phyloP scores from a whole-genome alignment of 2,113 vertebrate species.

The Vanacampus margaritifer region DNA sequence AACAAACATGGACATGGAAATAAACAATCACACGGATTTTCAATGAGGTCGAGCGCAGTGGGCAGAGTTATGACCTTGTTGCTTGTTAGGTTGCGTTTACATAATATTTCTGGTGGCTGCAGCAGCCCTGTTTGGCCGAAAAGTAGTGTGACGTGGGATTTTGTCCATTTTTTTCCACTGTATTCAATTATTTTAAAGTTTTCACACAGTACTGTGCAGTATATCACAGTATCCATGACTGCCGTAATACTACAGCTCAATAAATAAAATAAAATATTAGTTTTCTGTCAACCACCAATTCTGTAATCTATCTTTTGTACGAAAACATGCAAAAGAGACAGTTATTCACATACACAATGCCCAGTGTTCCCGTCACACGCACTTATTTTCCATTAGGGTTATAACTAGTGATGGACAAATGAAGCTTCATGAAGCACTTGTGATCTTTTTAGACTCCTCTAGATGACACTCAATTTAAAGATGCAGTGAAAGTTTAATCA shows the following conservation, averaged over 20 bases:
- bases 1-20: conserved; percentile 22
- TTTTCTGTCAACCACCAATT: not conserved
- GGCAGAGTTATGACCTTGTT: conserved; percentile 19
- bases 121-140: not conserved
- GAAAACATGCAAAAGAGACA: not conserved
- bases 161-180: not conserved
- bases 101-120: not conserved
- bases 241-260: not conserved
- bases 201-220: too few species aligned
- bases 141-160: not conserved
- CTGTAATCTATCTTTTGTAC: not conserved
- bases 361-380: too few species aligned
- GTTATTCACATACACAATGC: too few species aligned
- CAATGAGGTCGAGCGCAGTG: not conserved
- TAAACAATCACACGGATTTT: conserved; percentile 13
- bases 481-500: too few species aligned
- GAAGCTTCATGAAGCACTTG: too few species aligned
- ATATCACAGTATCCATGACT: too few species aligned
- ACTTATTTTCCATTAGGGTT: too few species aligned
- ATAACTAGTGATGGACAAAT: too few species aligned
- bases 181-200: not conserved
- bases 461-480: too few species aligned
- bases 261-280: not conserved
- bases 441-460: too few species aligned
- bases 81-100: conserved; percentile 6